Base-by-base conservation (phyloP, 2,113 vertebrate species). In the Acrocephalus kingi region DNA sequence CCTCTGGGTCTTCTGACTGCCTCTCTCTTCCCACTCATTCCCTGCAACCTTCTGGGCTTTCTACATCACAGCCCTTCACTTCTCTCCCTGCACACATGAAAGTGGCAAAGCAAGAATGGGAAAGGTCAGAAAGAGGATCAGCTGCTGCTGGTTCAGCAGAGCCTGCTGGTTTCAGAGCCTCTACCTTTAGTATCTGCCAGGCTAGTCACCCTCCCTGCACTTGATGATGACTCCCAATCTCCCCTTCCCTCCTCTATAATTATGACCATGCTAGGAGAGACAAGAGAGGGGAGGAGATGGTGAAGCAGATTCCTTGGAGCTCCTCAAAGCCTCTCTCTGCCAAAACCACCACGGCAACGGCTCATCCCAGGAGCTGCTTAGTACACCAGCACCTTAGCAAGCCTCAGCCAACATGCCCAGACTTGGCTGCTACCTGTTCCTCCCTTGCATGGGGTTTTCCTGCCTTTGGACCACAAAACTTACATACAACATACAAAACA, bases 91-190 rank as follows among this genome's bases (percentile, higher is more conserved):
- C 0, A 0, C 22, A 64, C 74, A 69, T 61, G 49, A 78, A 96
- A 91, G 94, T 73, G 89, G 82, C 84, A 85, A 94, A 97, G 75
- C 74, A 43, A 96, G 75, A 91, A 82, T 37, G 92, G 96, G 61
- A 90, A 82, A 94, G 77, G 90, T 90, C 88, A 95, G 92, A 54
- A 3, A 73, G 56, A 92, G 71, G 91, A 89, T 59, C 74, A 79
- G 71, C 71, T 2, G 0, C 87, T 73, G 63, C 49, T 10, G 14
- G 81, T 85, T 92, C 83, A 43, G 46, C 4, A 4, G 49, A 79
- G 48, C 59, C 75, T 43, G 48, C 48, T 78, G 59, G 37, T 78
- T n/a, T 43, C 76, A n/a, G 68, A 93, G 59, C 56, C 90, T 89
- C 88, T 89, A 72, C 11, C 63, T 95, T 76, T 97, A 94, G 87